A percentile compares a stretch with the other conserved stretches of the same genome.
Evolutionary conservation across 2,797 vertebrate genomes (phyloP).

Genomic region (Spinus pinus): DNA sequence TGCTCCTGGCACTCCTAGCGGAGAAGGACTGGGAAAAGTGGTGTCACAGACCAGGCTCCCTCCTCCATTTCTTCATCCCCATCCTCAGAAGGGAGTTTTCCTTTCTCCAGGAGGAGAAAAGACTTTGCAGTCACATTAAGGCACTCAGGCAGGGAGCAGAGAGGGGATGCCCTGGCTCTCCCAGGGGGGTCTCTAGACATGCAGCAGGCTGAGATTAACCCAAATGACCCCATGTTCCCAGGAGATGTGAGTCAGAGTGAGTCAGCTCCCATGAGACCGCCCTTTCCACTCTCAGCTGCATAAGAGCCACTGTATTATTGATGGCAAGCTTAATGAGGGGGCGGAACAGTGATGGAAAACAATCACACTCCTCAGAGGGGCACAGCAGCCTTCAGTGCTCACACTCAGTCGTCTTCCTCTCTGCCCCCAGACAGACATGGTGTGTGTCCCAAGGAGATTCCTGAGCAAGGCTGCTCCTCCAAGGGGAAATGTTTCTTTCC

Average conservation of each 20-base stretch:
- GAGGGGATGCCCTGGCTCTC: neutral
- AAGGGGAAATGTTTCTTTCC: neutral
- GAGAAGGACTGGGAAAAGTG: neutral
- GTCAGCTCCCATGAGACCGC: neutral
- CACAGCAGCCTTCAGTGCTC: neutral
- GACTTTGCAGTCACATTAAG: neutral
- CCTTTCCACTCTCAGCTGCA: neutral
- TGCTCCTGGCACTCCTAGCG: neutral
- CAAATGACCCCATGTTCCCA: neutral
- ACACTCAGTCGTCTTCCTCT: rapidly evolving
- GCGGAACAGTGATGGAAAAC: neutral
- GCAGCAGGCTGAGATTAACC: neutral
- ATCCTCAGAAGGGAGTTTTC: neutral
- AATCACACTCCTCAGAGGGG: neutral
- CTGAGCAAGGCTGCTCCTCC: neutral
- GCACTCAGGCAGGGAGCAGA: neutral
- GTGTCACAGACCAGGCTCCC: neutral
- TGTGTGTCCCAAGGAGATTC: neutral
- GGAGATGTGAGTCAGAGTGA: conserved; percentile 1
- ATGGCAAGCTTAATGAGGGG: neutral
- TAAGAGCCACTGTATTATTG: neutral
- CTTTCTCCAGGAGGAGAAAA: neutral
- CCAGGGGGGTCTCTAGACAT: neutral
- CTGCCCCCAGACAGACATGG: neutral
- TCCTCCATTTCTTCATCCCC: neutral